Evolutionary conservation across 2,113 vertebrate genomes (phyloP), one percentile per base, ranked within the genome.

Genomic region (Elephas maximus): DNA sequence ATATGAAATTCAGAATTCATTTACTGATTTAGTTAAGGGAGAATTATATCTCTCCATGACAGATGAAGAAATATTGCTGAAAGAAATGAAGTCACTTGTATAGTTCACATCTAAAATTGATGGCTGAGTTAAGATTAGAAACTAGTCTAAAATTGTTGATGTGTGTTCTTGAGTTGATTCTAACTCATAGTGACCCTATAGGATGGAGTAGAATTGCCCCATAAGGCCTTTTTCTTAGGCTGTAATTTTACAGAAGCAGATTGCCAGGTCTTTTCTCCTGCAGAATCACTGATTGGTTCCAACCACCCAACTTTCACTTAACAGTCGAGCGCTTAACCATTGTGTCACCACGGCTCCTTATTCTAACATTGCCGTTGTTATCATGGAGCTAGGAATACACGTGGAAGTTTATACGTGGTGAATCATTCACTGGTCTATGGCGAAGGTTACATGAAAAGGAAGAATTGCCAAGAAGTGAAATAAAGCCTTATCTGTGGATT

Each of bases 401-500:
- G 11, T 37, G 18, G 6, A 14, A 48, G 8, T 63, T 57, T 48
- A 60, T 8, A 87, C 10, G 14, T 26, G 8, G 14, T 45, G 8
- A 85, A 18, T 37, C 30, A 76, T 23, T 76, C 21, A 45, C 2
- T 65, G 4, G 10, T 67, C 5, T 21, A 18, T 23, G 53, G 33
- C 33, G 24, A 71, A n/a, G 44, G 1, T 33, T 23, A 77, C 87
- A 30, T 51, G 17, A 18, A 83, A 67, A 81, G 51, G 33, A 63
- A 89, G 21, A 2, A 48, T 4, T 41, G 23, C 1, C 15, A 78
- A 30, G 20, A 63, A 57, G 30, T 0, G 0, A 51, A 85, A 53
- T 63, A 44, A 21, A 91, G 1, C 3, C 1, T 63, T 28, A 2
- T 1, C 1, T 26, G 0, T 80, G 3, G 10, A 26, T 1, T 80